Evolutionary conservation across 2,113 vertebrate genomes (phyloP).

Genomic region (Aphelocoma coerulescens): DNA sequence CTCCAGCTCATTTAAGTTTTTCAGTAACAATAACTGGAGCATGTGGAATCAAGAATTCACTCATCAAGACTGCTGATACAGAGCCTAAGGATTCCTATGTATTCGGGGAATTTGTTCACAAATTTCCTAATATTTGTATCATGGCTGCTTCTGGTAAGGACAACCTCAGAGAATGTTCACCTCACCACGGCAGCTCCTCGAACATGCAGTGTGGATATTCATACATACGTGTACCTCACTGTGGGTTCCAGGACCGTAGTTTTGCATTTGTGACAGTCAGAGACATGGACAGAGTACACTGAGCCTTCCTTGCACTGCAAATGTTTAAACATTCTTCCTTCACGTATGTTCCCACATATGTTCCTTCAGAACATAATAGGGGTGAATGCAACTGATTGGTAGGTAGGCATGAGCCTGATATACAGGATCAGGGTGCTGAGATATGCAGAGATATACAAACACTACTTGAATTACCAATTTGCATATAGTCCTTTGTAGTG

Average conservation of each 20-base stretch:
- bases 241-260: background rate
- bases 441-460: background rate
- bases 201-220: background rate
- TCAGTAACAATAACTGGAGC: background rate
- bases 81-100: background rate
- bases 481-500: background rate
- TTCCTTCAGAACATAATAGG: background rate
- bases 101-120: background rate
- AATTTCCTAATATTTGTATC: background rate
- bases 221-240: rapidly evolving
- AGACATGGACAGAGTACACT: background rate
- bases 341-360: too few relatives aligned
- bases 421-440: background rate
- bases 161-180: background rate
- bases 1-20: background rate
- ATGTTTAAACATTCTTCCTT: background rate
- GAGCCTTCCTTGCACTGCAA: background rate
- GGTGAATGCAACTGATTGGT: background rate
- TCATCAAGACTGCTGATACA: background rate
- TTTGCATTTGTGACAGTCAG: background rate
- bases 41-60: background rate
- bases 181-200: background rate
- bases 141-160: background rate
- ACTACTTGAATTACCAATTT: background rate
- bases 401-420: background rate